Conservation (phyloP, 2,113 vertebrate genomes). For the Marcusenius ussheri region DNA sequence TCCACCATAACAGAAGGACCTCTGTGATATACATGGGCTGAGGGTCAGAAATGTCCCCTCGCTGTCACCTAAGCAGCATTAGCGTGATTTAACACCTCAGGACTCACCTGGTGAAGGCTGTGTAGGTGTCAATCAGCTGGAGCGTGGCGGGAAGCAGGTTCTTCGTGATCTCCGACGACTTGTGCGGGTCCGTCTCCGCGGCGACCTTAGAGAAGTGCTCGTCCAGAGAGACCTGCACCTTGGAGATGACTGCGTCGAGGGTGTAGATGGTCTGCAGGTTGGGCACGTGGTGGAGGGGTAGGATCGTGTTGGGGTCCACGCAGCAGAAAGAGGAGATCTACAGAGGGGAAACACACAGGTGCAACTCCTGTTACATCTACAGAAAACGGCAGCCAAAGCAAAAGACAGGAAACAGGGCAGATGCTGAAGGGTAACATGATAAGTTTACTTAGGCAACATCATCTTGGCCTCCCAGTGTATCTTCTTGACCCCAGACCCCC, state of each 20-base stretch:
- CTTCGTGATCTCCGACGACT: conserved; percentile 87
- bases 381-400: not conserved
- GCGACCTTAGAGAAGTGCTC: conserved; percentile 92
- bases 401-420: not conserved
- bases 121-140: conserved; percentile 87
- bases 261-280: conserved; percentile 93
- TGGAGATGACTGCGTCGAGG: conserved; percentile 89
- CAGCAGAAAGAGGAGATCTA: conserved; percentile 91
- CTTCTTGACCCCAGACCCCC: not conserved
- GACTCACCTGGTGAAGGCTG: conserved; percentile 79
- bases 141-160: conserved; percentile 88
- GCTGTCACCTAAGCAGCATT: not conserved
- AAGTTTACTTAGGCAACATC: not conserved
- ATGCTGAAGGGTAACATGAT: not conserved
- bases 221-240: conserved; percentile 93
- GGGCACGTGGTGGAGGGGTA: conserved; percentile 82
- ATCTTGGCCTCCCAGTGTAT: not conserved
- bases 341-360: conserved; percentile 31
- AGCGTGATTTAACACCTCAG: not conserved
- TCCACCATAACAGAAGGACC: not conserved
- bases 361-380: not conserved
- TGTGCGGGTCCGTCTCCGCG: conserved; percentile 78
- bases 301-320: conserved; percentile 75
- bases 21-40: not conserved
- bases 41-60: not conserved